A percentile compares a stretch with the other conserved stretches of the same genome.
These are phyloP conservation scores for Drosophila pruinosa DNA, from an alignment of 1,140 invertebrate species.

Conservation along the genomic window DNA sequence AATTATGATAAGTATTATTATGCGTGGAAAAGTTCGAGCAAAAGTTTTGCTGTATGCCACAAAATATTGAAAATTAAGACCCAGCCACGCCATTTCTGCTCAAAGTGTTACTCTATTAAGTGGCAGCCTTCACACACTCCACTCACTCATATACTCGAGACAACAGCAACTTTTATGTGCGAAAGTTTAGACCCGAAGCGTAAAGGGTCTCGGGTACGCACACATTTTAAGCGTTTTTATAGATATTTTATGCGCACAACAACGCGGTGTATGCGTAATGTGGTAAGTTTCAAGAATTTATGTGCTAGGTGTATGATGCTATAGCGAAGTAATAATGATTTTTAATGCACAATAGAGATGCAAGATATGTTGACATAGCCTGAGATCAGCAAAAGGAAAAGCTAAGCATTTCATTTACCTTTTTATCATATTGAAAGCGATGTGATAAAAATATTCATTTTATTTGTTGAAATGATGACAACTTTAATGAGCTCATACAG, in stretches of 20 bases:
- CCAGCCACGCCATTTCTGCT: slow-evolving; percentile 20
- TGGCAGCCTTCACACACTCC: slow-evolving; percentile 2
- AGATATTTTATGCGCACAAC: slow-evolving; percentile 65
- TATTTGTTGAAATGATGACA: too few species aligned
- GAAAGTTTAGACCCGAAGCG: slow-evolving; percentile 44
- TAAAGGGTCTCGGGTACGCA: slow-evolving; percentile 29
- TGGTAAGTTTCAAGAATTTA: slow-evolving; percentile 68
- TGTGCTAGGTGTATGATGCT: slow-evolving; percentile 24
- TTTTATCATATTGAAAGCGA: background rate
- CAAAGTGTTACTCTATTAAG: slow-evolving; percentile 32
- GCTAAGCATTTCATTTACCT: too few species aligned
- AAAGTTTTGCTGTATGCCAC: slow-evolving; percentile 49
- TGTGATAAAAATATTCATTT: too few species aligned
- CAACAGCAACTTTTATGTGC: slow-evolving; percentile 50
- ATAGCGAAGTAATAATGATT: background rate
- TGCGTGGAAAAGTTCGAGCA: slow-evolving; percentile 42
- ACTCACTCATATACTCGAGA: background rate
- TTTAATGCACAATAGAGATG: background rate
- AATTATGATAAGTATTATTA: slow-evolving; percentile 68
- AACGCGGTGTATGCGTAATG: slow-evolving; percentile 65
- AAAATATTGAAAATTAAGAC: slow-evolving; percentile 75
- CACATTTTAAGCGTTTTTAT: slow-evolving; percentile 72
- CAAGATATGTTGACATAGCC: background rate
- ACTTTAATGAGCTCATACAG: background rate
- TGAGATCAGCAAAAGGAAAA: too few species aligned